Base-by-base conservation (phyloP, 2,113 vertebrate species). In the Myiozetetes cayanensis region DNA sequence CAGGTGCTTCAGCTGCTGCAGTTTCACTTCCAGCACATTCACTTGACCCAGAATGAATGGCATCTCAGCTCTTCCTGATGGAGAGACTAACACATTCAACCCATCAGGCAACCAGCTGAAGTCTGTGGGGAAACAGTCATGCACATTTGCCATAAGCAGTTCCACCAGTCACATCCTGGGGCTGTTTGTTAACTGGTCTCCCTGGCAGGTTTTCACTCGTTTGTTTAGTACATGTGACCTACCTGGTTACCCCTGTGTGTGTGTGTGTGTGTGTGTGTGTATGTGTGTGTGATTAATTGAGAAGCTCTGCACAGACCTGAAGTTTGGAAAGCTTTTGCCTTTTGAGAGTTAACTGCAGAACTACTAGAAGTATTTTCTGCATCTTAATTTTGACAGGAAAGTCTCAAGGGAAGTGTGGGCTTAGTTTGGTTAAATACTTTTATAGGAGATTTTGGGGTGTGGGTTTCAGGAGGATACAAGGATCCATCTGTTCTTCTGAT, bases 1-100 rank as follows among this genome's bases (percentile, higher is more conserved):
- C 0, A 0, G 10, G 12, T 2, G 2, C 67, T 82, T 50, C 59
- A n/a, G 35, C 80, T 41, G 27, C 66, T 76, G 49, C 58, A 16
- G 10, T 78, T 87, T 52, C 46, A 23, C 49, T 63, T 76, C 61
- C 46, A 87, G 39, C 25, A 24, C 37, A 25, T 56, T 67, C 0
- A 0, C 33, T 39, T 49, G 47, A 43, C 62, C 28, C 66, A 37
- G 33, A 75, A 41, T 27, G 24, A 87, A 39, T 31, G 27, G 25
- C n/a, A 30, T 47, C 78, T 24, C 37, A 87, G 0, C 41, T 61
- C 44, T 28, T 41, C 12, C 73, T 85, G 27, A 11, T 9, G 7
- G 46, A 77, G 23, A 56, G 20, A 14, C 22, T 31, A 31, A n/a
- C 6, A 5, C 30, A 9, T 73, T 84, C 41, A 56, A 10, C 24